A percentile compares a stretch with the other conserved stretches of the same genome.
Evolutionary conservation across 2,888 invertebrate species (phyloP).

Genomic region (Nycteola revayana): DNA sequence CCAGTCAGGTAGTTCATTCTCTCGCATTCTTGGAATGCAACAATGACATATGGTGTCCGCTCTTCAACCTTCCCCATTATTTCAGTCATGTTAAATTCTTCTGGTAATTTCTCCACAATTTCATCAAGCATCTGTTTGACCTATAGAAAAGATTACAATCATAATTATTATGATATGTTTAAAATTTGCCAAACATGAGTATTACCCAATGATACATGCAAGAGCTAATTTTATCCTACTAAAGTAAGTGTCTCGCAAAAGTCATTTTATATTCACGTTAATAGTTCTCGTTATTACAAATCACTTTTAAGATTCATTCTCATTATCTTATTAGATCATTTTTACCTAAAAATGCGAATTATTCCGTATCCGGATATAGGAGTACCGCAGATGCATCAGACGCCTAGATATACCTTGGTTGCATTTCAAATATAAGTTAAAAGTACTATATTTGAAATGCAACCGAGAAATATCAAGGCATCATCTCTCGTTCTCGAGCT

Average conservation of each 20-base stretch:
- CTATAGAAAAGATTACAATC: conserved; percentile 68
- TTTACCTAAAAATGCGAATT: no score
- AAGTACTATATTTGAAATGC: neutral
- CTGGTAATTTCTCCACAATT: conserved; percentile 96
- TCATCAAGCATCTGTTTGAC: conserved; percentile 97
- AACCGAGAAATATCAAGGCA: neutral
- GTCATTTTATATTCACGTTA: no score
- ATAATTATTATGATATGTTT: no score
- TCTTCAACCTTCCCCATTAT: conserved; percentile 98
- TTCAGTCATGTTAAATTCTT: conserved; percentile 97
- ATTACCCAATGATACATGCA: no score
- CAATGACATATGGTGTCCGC: conserved; percentile 97
- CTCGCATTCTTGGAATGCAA: conserved; percentile 97
- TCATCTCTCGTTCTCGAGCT: neutral
- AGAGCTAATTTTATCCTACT: no score
- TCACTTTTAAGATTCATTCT: no score
- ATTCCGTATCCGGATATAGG: no score
- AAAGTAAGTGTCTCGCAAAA: no score
- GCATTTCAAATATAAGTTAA: neutral
- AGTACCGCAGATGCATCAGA: no score
- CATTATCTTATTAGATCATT: no score
- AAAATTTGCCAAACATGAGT: no score
- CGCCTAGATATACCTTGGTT: neutral
- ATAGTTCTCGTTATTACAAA: no score
- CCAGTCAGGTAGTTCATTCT: conserved; percentile 96